phyloP scores from a whole-genome alignment of 2,888 invertebrate genomes.

The Euplexia lucipara region DNA sequence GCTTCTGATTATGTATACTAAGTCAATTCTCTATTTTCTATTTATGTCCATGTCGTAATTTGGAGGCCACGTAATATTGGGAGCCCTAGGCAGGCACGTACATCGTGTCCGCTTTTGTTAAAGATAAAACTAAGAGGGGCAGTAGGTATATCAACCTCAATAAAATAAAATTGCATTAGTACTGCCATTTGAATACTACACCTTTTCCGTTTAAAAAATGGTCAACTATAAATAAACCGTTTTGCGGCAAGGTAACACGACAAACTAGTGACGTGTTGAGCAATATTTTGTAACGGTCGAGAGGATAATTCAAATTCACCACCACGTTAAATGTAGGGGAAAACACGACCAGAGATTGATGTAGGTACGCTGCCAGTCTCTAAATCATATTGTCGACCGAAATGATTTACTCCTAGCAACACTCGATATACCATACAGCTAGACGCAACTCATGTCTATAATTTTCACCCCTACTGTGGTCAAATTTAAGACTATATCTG shows the following conservation, averaged over 20 bases:
- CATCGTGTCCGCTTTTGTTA: too few relatives aligned
- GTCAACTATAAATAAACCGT: not conserved
- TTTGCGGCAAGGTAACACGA: not conserved
- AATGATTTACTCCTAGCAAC: slow-evolving; percentile 59
- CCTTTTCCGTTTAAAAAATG: not conserved
- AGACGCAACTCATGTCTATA: slow-evolving; percentile 23
- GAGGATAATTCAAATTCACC: slow-evolving; percentile 45
- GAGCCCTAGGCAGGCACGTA: too few relatives aligned
- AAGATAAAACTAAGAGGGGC: too few relatives aligned
- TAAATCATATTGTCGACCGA: slow-evolving; percentile 63
- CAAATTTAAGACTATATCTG: slow-evolving; percentile 50
- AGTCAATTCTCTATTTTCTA: too few relatives aligned
- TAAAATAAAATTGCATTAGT: too few relatives aligned
- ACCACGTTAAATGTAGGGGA: slow-evolving; percentile 44
- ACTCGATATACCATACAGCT: slow-evolving; percentile 41
- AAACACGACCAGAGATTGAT: slow-evolving; percentile 58
- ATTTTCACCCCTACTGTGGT: slow-evolving; percentile 46
- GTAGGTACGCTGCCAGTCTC: slow-evolving; percentile 43
- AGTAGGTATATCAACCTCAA: too few relatives aligned
- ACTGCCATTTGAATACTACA: not conserved
- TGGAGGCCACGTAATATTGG: too few relatives aligned
- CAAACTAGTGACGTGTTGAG: slow-evolving; percentile 21
- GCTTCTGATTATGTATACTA: too few relatives aligned
- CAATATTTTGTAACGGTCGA: slow-evolving; percentile 33
- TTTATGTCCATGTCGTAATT: too few relatives aligned